Conservation (phyloP, 2,113 vertebrate species). For the Ciconia stormi region DNA sequence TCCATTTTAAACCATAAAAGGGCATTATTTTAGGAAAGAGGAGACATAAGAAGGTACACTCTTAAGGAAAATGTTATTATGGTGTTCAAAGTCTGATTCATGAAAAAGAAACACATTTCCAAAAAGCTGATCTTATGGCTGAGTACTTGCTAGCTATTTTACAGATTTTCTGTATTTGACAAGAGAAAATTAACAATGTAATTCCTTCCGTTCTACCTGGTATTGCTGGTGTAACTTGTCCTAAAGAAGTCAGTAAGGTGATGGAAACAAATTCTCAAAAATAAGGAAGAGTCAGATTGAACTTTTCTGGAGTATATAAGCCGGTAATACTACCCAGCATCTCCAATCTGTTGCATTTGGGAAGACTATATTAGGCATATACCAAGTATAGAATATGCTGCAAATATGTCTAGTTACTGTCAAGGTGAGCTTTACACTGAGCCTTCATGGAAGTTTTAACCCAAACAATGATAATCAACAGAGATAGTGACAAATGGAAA, state of each 20-base stretch:
- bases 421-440: conserved; percentile 42
- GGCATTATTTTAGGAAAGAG: not conserved
- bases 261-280: not conserved
- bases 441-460: conserved; percentile 62
- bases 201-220: not conserved
- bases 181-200: not conserved
- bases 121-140: not conserved
- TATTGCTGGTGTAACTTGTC: not conserved
- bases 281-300: not conserved
- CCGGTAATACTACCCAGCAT: not conserved
- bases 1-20: not conserved
- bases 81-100: not conserved
- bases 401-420: not conserved
- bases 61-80: not conserved
- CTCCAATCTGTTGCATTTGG: not conserved
- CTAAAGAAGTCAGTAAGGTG: not conserved
- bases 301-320: not conserved
- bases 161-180: not conserved
- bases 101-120: not conserved
- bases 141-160: not conserved
- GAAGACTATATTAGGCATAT: not conserved
- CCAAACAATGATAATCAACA: conserved; percentile 69
- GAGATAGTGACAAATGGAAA: conserved; percentile 66
- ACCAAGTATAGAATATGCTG: not conserved
- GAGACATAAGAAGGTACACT: not conserved